Percentiles rank a stretch among this genome's conserved stretches.
Evolutionary conservation across 2,797 vertebrate genomes (phyloP).

Genomic region (Darevskia nairensis): DNA sequence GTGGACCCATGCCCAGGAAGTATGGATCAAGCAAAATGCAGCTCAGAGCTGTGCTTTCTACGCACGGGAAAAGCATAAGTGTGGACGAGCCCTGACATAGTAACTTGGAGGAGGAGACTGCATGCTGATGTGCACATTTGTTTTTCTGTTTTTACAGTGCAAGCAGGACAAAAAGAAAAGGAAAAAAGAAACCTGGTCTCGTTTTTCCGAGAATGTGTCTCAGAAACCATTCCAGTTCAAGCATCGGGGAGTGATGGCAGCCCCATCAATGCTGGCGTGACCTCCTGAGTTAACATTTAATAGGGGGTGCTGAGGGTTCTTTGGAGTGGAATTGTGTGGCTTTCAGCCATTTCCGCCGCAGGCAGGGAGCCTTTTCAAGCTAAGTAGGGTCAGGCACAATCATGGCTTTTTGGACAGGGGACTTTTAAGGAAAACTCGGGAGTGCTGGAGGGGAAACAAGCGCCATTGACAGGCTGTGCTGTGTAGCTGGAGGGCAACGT

Average conservation of each 20-base stretch:
- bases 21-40: too few relatives aligned
- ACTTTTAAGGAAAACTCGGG: slow-evolving; percentile 13
- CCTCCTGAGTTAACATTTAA: slow-evolving; percentile 14
- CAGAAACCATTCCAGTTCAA: not conserved
- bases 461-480: not conserved
- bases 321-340: slow-evolving; percentile 13
- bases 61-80: too few relatives aligned
- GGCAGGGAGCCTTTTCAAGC: slow-evolving; percentile 17
- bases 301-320: not conserved
- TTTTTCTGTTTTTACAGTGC: not conserved
- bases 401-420: not conserved
- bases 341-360: slow-evolving; percentile 2
- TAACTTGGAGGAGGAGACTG: not conserved
- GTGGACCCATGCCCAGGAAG: too few relatives aligned
- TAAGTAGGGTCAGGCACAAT: slow-evolving; percentile 21
- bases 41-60: too few relatives aligned
- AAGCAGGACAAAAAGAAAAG: not conserved
- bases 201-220: not conserved
- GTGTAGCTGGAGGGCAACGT: not conserved
- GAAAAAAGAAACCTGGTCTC: not conserved
- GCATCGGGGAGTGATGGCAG: not conserved
- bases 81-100: not conserved
- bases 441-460: slow-evolving; percentile 7
- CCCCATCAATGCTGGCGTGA: slow-evolving; percentile 1
- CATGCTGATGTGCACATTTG: too few relatives aligned